Conservation (phyloP, 2,888 invertebrate species). For the Ormyrus labotus region DNA sequence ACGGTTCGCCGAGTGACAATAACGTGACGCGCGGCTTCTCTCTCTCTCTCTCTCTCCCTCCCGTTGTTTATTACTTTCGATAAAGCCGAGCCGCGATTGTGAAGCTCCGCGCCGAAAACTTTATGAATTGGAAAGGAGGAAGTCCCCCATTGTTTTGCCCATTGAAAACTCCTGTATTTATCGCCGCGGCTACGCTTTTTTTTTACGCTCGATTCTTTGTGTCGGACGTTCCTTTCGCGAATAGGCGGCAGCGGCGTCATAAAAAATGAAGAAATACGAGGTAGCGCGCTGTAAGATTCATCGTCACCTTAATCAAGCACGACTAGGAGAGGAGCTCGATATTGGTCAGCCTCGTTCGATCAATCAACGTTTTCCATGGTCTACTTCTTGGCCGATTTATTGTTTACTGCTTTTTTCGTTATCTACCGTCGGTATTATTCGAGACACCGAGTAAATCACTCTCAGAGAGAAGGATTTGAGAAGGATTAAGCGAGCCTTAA, state of each 20-base stretch:
- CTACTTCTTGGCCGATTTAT: no score
- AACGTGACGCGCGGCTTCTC: slow-evolving; percentile 24
- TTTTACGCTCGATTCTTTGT: slow-evolving; percentile 37
- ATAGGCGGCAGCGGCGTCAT: slow-evolving; percentile 4
- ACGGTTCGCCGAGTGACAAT: slow-evolving; percentile 51
- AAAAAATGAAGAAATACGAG: slow-evolving; percentile 39
- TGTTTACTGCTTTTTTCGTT: no score
- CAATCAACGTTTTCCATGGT: no score
- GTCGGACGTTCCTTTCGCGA: background rate
- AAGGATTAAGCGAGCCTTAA: no score
- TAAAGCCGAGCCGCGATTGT: slow-evolving; percentile 24
- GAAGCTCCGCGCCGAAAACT: slow-evolving; percentile 28
- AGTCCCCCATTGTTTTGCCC: slow-evolving; percentile 46
- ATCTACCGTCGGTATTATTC: no score
- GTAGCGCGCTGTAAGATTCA: background rate
- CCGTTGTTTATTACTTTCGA: slow-evolving; percentile 52
- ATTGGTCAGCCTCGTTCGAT: slow-evolving; percentile 4
- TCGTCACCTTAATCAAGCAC: slow-evolving; percentile 23
- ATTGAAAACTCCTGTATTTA: slow-evolving; percentile 49
- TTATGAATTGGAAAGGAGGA: slow-evolving; percentile 55
- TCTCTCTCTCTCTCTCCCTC: no score
- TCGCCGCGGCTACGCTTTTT: slow-evolving; percentile 27
- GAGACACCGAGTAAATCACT: no score
- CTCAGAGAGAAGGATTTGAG: no score
- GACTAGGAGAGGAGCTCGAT: background rate